These are phyloP conservation scores for Paradisaea rubra DNA, from an alignment of 2,113 vertebrate species.

Conservation along the genomic window DNA sequence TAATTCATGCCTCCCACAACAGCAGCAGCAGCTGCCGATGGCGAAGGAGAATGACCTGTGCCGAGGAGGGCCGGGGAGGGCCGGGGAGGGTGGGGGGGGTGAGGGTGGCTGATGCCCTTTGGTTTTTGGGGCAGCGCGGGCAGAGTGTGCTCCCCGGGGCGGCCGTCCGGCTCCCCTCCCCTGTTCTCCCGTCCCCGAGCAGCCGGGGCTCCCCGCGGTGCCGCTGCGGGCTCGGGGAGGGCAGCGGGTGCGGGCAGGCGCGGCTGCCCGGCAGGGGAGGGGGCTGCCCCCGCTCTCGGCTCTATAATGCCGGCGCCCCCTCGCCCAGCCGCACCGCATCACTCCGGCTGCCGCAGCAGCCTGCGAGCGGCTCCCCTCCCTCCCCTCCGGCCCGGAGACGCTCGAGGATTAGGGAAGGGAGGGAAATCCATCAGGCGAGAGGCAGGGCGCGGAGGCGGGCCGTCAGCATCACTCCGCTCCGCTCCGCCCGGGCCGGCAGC, in stretches of 20 bases:
- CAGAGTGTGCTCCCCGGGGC: neutral
- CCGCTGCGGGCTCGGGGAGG: neutral
- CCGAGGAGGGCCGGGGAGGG: neutral
- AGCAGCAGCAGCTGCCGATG: neutral
- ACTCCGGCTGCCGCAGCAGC: neutral
- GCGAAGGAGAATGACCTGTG: neutral
- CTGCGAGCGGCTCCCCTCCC: neutral
- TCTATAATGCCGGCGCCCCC: neutral
- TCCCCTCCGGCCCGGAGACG: neutral
- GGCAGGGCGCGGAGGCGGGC: neutral
- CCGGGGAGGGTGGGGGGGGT: no score
- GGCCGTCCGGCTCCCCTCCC: neutral
- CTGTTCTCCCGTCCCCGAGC: neutral
- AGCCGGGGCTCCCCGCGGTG: neutral
- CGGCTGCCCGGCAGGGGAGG: neutral
- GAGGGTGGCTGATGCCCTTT: neutral
- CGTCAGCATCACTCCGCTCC: neutral
- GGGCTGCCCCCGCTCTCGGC: neutral
- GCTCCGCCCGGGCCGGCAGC: neutral
- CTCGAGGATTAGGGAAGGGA: neutral
- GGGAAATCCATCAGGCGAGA: slow-evolving; percentile 33
- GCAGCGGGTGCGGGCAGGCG: neutral
- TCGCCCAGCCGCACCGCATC: neutral
- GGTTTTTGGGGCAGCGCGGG: neutral
- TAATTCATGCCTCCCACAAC: no score